Evolutionary conservation across 2,113 vertebrate genomes (phyloP), one percentile per base, ranked within the genome.

Genomic region (Hiodon alosoides): DNA sequence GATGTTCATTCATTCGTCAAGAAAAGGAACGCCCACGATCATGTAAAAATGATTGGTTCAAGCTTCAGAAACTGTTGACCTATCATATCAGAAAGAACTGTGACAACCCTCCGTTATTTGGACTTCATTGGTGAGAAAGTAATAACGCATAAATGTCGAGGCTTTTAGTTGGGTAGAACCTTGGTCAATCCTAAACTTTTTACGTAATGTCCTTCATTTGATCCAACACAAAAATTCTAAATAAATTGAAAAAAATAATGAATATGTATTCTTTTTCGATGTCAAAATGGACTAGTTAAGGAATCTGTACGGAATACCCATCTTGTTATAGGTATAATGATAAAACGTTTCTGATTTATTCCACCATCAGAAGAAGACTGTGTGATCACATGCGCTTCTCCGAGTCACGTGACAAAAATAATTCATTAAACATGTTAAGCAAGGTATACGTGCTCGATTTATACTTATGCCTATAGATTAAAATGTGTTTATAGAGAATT

Each of bases 171-270:
- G 54, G 65, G 4, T 52, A n/a, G 58, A 47, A 13, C n/a, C 11
- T 48, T 58, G 7, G 64, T 58, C 64, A 16, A 47, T 54, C 17
- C 16, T 57, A 3, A 50, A 1, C 4, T 11, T 31, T 69, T 16
- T 17, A 75, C 53, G 60, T 75, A 68, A 75, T 3, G 54, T 50
- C 64, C 53, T 58, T 47, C 53, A n/a, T 46, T 67, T 57, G 48
- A 72, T 60, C n/a, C 71, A 48, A 60, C 70, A 71, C 54, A 70
- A 70, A 70, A 70, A 65, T 65, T 47, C 7, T 9, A 73, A 62
- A 54, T 14, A 48, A 16, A 13, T 48, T 46, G 9, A 16, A 55
- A 66, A 14, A 14, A 55, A 17, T 46, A 47, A 54, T 70, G 14
- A 16, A 52, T 16, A 16, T 1, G 60, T 62, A 16, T 53, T 7